A percentile compares a stretch with the other conserved stretches of the same genome.
These are phyloP conservation scores for Invenusta paracnida DNA, from an alignment of 2,888 invertebrate genomes.

Conservation along the genomic window DNA sequence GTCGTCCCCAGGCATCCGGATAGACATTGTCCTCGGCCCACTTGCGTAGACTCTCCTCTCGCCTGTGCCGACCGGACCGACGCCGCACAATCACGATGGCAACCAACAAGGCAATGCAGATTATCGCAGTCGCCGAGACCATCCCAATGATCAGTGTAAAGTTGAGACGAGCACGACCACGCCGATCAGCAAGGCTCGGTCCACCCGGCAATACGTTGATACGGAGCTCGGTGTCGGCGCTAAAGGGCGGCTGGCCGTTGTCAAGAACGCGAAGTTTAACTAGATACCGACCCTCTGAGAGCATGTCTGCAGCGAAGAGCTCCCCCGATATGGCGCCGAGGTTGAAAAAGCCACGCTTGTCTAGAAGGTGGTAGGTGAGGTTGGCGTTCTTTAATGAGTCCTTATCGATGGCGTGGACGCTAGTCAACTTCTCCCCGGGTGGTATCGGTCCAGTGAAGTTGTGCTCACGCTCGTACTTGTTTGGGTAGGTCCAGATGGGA, in stretches of 20 bases:
- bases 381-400: conserved; percentile 37
- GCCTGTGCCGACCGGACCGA: not conserved
- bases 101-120: conserved; percentile 33
- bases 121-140: conserved; percentile 32
- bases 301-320: not conserved
- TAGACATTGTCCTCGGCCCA: conserved; percentile 23
- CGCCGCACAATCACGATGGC: conserved; percentile 36
- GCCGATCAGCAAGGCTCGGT: not conserved
- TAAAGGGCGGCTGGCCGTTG: conserved; percentile 33
- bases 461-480: not conserved
- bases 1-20: not conserved
- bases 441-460: conserved; percentile 33
- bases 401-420: conserved; percentile 16
- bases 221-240: conserved; percentile 15
- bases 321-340: conserved; percentile 27
- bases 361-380: conserved; percentile 24
- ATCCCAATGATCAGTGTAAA: conserved; percentile 38
- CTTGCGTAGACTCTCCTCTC: conserved; percentile 25
- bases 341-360: not conserved
- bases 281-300: conserved; percentile 20
- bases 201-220: conserved; percentile 20
- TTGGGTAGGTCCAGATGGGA: conserved; percentile 37
- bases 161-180: not conserved
- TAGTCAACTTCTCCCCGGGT: conserved; percentile 30
- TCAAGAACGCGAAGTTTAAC: conserved; percentile 24